Conservation (phyloP, 2,113 vertebrate species). For the Nematolebias whitei region DNA sequence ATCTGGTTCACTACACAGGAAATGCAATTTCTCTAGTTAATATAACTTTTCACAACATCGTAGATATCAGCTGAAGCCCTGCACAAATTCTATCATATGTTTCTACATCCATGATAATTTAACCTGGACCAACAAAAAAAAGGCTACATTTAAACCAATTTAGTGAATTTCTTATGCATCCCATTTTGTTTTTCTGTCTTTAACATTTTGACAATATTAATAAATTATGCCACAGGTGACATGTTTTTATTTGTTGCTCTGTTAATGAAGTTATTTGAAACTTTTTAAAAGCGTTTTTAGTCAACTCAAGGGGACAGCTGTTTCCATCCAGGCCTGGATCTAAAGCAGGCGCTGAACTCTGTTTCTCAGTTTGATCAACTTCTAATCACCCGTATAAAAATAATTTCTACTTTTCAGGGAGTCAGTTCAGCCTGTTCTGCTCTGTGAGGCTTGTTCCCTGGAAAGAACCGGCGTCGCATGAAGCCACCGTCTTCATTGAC, state of each 20-base stretch:
- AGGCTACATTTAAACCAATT: background rate
- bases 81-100: too few relatives aligned
- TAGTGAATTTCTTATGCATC: background rate
- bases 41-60: too few relatives aligned
- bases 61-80: too few relatives aligned
- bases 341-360: background rate
- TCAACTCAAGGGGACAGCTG: background rate
- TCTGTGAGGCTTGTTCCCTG: background rate
- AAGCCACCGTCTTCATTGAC: constrained; percentile 9
- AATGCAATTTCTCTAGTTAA: too few relatives aligned
- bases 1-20: too few relatives aligned
- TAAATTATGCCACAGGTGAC: too few relatives aligned
- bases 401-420: background rate
- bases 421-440: background rate
- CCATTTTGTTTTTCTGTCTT: too few relatives aligned
- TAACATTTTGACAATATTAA: too few relatives aligned
- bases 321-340: background rate
- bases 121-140: background rate
- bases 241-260: too few relatives aligned
- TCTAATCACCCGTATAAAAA: background rate
- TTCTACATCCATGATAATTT: background rate
- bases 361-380: background rate
- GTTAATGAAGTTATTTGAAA: background rate
- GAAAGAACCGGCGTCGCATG: background rate
- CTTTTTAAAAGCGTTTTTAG: background rate